These are phyloP conservation scores for Girardia tigrina DNA, from an alignment of 2,888 invertebrate species.

Conservation along the genomic window DNA sequence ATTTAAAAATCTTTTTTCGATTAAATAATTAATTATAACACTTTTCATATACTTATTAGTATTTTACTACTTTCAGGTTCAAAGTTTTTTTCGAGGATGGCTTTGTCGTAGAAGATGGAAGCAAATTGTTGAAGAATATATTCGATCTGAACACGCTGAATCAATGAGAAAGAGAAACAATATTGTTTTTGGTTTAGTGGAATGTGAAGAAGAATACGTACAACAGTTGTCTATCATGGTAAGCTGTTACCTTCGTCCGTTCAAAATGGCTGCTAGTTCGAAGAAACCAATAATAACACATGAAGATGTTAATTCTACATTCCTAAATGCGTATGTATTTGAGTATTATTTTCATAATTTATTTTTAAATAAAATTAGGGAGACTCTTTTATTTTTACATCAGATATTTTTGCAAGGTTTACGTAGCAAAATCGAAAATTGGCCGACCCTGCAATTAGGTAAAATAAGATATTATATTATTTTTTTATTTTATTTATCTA, in stretches of 20 bases:
- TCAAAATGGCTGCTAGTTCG: slow-evolving; percentile 82
- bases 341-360: too few relatives aligned
- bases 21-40: background rate
- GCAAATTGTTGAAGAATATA: slow-evolving; percentile 82
- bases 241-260: slow-evolving; percentile 67
- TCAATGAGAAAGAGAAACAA: slow-evolving; percentile 80
- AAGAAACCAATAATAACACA: slow-evolving; percentile 80
- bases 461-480: slow-evolving; percentile 41
- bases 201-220: slow-evolving; percentile 79
- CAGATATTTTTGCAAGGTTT: slow-evolving; percentile 83
- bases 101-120: slow-evolving; percentile 78
- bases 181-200: slow-evolving; percentile 58
- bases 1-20: background rate
- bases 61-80: slow-evolving; percentile 51
- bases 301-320: slow-evolving; percentile 82
- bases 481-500: background rate
- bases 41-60: background rate
- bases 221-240: slow-evolving; percentile 72
- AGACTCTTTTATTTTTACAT: slow-evolving; percentile 76
- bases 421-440: slow-evolving; percentile 74
- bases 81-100: slow-evolving; percentile 86
- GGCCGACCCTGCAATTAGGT: slow-evolving; percentile 83
- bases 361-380: slow-evolving; percentile 54
- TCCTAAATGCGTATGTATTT: slow-evolving; percentile 60
- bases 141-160: slow-evolving; percentile 79